phyloP scores from a whole-genome alignment of 2,888 invertebrate genomes.

The Cancer borealis region DNA sequence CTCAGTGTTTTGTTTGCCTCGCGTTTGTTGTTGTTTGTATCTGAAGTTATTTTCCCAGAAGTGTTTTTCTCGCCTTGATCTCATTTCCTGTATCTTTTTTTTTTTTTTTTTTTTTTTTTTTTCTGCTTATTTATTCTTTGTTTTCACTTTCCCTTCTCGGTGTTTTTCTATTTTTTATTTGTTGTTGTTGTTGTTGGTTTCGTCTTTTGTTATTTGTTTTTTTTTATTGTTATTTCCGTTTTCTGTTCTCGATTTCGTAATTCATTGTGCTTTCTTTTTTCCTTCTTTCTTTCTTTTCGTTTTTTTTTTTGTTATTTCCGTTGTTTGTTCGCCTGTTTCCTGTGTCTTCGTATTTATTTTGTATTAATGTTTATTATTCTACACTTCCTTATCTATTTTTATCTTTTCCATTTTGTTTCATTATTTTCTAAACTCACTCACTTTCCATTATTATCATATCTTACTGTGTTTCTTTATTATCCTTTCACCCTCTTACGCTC shows the following conservation, averaged over 20 bases:
- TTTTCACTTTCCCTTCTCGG: neutral
- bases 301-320: neutral
- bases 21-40: constrained; percentile 22
- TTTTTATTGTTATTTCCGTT: neutral
- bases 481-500: neutral
- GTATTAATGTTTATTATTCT: neutral
- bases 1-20: neutral
- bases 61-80: neutral
- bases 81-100: constrained; percentile 26
- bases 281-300: neutral
- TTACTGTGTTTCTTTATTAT: neutral
- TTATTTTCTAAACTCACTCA: neutral
- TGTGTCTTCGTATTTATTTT: neutral
- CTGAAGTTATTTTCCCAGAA: neutral
- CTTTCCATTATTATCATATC: neutral
- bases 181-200: neutral
- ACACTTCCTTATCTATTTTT: neutral
- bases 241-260: neutral
- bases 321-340: neutral
- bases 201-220: neutral
- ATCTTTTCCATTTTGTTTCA: neutral
- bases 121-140: neutral
- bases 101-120: neutral
- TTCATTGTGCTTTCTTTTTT: neutral
- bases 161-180: neutral